Conservation (phyloP, 2,888 invertebrate species). For the Apantesis nais region DNA sequence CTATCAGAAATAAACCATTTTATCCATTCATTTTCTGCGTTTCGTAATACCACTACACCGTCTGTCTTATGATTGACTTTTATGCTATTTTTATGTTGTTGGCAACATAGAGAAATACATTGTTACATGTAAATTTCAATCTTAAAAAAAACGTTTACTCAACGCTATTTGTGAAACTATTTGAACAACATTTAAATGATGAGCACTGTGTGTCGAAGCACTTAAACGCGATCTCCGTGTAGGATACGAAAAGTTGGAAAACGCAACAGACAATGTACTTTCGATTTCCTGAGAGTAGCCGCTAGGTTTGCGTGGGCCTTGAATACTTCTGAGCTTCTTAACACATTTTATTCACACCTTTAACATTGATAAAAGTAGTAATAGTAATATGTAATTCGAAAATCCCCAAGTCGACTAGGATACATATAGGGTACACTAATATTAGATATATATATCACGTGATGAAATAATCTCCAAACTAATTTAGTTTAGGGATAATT, state of each 20-base stretch:
- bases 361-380: slow-evolving; percentile 31
- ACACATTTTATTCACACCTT: slow-evolving; percentile 40
- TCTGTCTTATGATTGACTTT: slow-evolving; percentile 20
- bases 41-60: slow-evolving; percentile 30
- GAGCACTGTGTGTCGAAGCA: slow-evolving; percentile 28
- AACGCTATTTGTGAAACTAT: neutral
- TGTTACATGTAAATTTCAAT: neutral
- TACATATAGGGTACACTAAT: too few species aligned
- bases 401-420: slow-evolving; percentile 33
- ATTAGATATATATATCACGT: neutral
- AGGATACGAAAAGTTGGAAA: slow-evolving; percentile 53
- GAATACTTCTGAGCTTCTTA: slow-evolving; percentile 36
- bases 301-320: slow-evolving; percentile 34
- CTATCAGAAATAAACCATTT: slow-evolving; percentile 41
- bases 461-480: neutral
- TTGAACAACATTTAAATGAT: neutral
- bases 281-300: slow-evolving; percentile 61
- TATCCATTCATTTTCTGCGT: slow-evolving; percentile 25
- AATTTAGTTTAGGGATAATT: too few species aligned
- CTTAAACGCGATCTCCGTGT: slow-evolving; percentile 49
- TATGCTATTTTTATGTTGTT: slow-evolving; percentile 11
- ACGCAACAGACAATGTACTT: slow-evolving; percentile 60
- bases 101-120: slow-evolving; percentile 5
- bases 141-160: neutral
- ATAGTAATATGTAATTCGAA: slow-evolving; percentile 33